Base-by-base conservation (phyloP, 2,888 invertebrate species). In the Mantis religiosa region DNA sequence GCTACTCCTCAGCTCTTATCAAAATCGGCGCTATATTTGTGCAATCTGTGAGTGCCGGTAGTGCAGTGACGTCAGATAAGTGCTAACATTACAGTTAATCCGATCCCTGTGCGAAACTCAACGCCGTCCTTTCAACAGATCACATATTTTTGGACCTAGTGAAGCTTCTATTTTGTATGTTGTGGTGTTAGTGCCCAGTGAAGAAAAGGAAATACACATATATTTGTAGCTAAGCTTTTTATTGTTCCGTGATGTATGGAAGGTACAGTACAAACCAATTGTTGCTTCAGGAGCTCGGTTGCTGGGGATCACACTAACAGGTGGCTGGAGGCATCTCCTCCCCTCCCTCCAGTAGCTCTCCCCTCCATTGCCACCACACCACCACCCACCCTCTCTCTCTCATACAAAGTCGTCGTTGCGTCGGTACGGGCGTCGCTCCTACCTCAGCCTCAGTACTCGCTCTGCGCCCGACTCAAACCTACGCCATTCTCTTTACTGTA, bases 241-340 rank as follows among this genome's bases (percentile, higher is more conserved):
- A 25, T 82, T 34, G 27, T 82, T 83, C 20, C 34, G 81, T 28
- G 20, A 83, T 88, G 87, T 28, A 54, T 83, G 82, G 82, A n/a
- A 28, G n/a, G 27, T 30, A 20, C 15, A 82, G 84, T 34, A 85
- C 85, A 28, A 89, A 90, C 90, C 90, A 90, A 89, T 89, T 90
- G 90, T 90, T 90, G 90, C 90, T 85, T 88, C 90, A 28, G 82
- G 84, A 83, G 82, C 86, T 47, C n/a, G 25, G 81, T 28, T 28
- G 86, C 30, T 47, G 71, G 41, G 87, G 9, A 54, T 54, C 25
- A 25, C 87, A 89, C 85, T 89, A 89, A 89, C 89, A 89, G 89
- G 89, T 89, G 89, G 89, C 87, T n/a, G n/a, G n/a, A n/a, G n/a
- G n/a, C n/a, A n/a, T n/a, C n/a, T n/a, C n/a, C n/a, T 30, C 20